phyloP scores from a whole-genome alignment of 92 coral and sea anemone species.

The Parazoanthus swiftii region DNA sequence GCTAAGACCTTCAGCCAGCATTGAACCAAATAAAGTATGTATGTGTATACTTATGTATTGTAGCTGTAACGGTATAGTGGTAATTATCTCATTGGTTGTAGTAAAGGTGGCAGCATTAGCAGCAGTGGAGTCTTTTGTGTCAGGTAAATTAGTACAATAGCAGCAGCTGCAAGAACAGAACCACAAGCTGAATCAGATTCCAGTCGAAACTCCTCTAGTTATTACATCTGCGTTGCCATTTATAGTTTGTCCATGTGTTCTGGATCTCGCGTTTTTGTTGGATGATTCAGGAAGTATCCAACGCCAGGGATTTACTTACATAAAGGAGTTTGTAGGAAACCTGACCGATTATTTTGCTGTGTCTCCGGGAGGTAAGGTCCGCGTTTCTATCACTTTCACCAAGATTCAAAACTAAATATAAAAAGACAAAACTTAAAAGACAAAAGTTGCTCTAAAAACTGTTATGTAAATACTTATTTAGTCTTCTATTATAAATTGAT shows the following conservation, averaged over 20 bases:
- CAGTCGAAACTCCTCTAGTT: background rate
- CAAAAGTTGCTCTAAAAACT: no score
- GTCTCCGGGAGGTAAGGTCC: constrained; percentile 3
- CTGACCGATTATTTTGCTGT: constrained; percentile 27
- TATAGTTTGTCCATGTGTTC: constrained; percentile 31
- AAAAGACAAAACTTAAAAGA: no score
- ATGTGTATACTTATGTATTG: background rate
- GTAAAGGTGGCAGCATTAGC: background rate
- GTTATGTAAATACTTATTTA: no score
- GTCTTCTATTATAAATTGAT: no score
- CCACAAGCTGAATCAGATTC: no score
- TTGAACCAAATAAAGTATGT: no score
- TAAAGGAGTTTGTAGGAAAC: constrained; percentile 20
- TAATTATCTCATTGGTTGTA: background rate
- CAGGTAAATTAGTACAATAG: no score
- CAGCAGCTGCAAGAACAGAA: background rate
- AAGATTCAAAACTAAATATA: no score
- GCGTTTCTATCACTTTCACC: background rate
- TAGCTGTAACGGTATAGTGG: background rate
- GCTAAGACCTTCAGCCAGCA: no score
- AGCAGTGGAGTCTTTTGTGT: background rate
- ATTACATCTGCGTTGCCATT: background rate
- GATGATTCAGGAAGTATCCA: constrained; percentile 32
- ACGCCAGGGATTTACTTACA: background rate
- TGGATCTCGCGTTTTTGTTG: constrained; percentile 31